Conservation (phyloP, 2,888 invertebrate species). For the Oithona nana region DNA sequence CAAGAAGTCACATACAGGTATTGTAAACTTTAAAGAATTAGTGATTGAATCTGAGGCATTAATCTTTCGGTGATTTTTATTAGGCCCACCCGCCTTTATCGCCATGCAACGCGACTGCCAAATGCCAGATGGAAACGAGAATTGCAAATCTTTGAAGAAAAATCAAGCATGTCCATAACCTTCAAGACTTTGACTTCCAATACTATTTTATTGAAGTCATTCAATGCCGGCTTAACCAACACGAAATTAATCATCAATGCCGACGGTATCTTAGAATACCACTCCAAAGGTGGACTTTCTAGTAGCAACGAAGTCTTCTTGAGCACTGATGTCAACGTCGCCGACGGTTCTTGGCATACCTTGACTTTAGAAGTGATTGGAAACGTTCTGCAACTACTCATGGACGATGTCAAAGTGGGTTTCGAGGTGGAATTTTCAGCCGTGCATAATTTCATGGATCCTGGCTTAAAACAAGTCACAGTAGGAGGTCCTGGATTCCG, state of each 20-base stretch:
- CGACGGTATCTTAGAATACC: background rate
- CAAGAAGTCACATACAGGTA: conserved; percentile 1
- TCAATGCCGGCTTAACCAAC: background rate
- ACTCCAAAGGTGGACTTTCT: background rate
- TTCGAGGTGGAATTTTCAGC: conserved; percentile 69
- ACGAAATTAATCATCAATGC: background rate
- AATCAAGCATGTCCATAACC: background rate
- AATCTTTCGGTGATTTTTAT: too few relatives aligned
- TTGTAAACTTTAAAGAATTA: too few relatives aligned
- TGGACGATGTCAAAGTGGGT: conserved; percentile 50
- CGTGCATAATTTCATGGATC: conserved; percentile 77
- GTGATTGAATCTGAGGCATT: too few relatives aligned
- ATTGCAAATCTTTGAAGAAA: background rate
- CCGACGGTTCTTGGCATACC: conserved; percentile 77
- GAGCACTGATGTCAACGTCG: conserved; percentile 28
- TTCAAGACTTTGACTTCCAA: background rate
- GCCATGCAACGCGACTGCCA: background rate
- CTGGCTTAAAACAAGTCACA: conserved; percentile 58
- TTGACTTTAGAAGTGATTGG: conserved; percentile 47
- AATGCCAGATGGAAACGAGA: background rate
- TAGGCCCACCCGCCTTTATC: background rate
- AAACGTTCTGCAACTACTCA: conserved; percentile 42
- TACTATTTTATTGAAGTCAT: background rate
- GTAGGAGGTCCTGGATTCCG: conserved; percentile 66
- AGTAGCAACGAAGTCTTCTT: background rate